Base-by-base conservation (phyloP, 1,140 invertebrate genomes). In the Dendroctonus valens region DNA sequence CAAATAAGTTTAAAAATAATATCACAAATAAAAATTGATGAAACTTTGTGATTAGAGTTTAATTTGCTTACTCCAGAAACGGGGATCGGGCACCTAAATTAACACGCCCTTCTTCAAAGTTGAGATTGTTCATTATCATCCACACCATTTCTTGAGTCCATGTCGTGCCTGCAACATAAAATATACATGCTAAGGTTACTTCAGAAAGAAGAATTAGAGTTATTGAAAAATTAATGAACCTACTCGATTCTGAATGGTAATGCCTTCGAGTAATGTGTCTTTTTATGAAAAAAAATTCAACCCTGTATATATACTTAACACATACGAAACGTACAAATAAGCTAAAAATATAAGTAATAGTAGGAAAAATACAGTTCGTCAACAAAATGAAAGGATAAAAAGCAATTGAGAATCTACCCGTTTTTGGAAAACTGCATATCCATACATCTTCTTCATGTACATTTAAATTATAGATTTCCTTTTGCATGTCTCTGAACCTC, bases 101-200 rank as follows among this genome's bases (percentile, higher is more conserved):
- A 3, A 71, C 68, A 62, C 81, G 78, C 15, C 81, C 82, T 41
- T 74, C 80, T 41, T 83, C 78, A 7, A 81, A 81, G 70, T 86
- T 79, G 5, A 83, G 69, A 65, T 84, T 73, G 65, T 83, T 80
- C 3, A 71, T 76, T 48, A 86, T 79, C 49, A 81, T 78, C 82
- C 84, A 86, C 0, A 83, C 76, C 79, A 86, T 84, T 73, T 87
- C 85, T 70, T 84, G 82, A 0, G 81, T 82, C 85, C 85, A 87
- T 7, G 84, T 86, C 6, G 85, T 81, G 48, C 84, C 81, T 80
- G 65, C 70, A 58, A 26, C 3, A 26, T 26, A 26, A 26, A 26
- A 26, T 26, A 1, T 26, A 26, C 26, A 3, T 26, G 26, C 26
- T 26, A 26, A 26, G 3, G 26, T 26, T 26, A 2, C 26, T 26